A percentile compares a stretch with the other conserved stretches of the same genome.
phyloP scores from a whole-genome alignment of 2,113 vertebrate genomes.

The Scytalopus superciliaris region DNA sequence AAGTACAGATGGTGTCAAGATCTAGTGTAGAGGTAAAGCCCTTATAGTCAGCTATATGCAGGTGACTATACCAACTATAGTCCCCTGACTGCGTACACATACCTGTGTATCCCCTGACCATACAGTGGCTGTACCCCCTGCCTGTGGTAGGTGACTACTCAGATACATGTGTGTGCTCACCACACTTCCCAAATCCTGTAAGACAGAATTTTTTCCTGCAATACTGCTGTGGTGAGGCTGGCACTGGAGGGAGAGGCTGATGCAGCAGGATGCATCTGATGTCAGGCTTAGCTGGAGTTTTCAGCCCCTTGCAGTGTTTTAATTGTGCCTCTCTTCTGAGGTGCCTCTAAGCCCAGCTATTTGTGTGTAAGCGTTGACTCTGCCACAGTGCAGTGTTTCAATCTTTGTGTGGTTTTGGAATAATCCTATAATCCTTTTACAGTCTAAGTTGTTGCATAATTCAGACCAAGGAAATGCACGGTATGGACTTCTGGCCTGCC shows the following conservation, averaged over 20 bases:
- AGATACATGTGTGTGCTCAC: neutral
- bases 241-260: accelerated
- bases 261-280: neutral
- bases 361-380: neutral
- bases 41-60: neutral
- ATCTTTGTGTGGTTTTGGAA: neutral
- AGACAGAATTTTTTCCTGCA: no score
- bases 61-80: accelerated
- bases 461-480: neutral
- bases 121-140: neutral
- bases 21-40: neutral
- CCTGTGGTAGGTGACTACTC: neutral
- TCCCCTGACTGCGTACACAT: accelerated
- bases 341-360: neutral
- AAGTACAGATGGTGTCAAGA: neutral
- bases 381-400: neutral
- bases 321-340: neutral
- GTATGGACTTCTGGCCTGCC: neutral
- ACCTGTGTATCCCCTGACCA: neutral
- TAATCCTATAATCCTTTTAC: neutral
- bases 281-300: neutral
- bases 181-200: neutral
- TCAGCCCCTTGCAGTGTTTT: neutral
- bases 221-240: neutral
- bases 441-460: neutral